Percentiles rank a stretch among this genome's conserved stretches.
phyloP scores from a whole-genome alignment of 2,113 vertebrate genomes.

The Sander lucioperca region DNA sequence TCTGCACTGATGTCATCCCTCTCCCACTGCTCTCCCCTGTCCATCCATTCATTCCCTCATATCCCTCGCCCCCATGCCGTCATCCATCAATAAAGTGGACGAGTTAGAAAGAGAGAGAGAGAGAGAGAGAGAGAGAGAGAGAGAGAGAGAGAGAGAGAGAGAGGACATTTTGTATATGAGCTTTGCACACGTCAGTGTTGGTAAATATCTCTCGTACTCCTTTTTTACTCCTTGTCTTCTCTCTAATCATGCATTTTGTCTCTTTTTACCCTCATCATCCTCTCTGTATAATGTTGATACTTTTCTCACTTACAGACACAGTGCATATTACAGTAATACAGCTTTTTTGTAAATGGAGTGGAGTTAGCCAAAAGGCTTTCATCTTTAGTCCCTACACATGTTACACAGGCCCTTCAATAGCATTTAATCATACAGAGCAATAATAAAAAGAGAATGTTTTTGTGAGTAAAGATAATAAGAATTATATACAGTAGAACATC shows the following conservation, averaged over 20 bases:
- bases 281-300: background rate
- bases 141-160: constrained; percentile 2
- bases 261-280: background rate
- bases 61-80: constrained; percentile 57
- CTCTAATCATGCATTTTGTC: background rate
- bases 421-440: background rate
- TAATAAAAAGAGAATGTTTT: background rate
- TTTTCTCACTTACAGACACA: background rate
- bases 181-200: constrained; percentile 34
- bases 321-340: background rate
- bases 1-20: constrained; percentile 70
- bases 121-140: background rate
- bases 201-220: constrained; percentile 33
- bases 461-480: background rate
- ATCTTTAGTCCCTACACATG: no score
- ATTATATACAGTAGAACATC: background rate
- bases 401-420: background rate
- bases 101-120: background rate
- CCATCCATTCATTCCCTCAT: constrained; percentile 68
- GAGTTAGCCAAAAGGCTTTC: background rate
- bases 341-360: background rate
- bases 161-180: background rate
- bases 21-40: constrained; percentile 34
- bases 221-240: constrained; percentile 19
- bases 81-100: constrained; percentile 69